Evolutionary conservation across 2,888 invertebrate species (phyloP), one percentile per base, ranked within the genome.

Genomic region (Sericinus montela): DNA sequence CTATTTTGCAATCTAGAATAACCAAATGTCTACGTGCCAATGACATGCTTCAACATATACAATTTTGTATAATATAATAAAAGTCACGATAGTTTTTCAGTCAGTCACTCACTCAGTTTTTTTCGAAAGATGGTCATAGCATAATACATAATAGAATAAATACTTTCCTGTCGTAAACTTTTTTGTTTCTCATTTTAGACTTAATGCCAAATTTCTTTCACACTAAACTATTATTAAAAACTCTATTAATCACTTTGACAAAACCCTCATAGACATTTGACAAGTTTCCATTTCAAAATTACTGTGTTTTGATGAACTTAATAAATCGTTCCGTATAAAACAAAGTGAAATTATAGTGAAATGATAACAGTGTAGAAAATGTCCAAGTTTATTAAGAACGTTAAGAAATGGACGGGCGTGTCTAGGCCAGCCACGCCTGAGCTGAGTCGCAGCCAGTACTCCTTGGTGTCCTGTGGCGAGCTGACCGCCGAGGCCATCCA

Each of bases 401-500:
- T 84, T 9, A 83, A 78, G 48, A 55, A 62, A 1, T 78, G 81
- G 83, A 59, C 64, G 49, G 74, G 75, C 60, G 60, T 62, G 9
- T 61, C 72, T 54, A 81, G 80, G 59, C 55, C 58, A 1, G 68
- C 74, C 9, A 73, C 75, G 5, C 72, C 78, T 0, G 91, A 91
- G 48, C 58, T 90, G 32, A 85, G 83, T 30, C 72, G 88, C 53
- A 80, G 87, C 30, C 81, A 85, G 59, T 89, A 87, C 45, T 85
- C 84, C 3, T 54, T 88, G 70, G 85, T 89, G 11, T 84, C 90
- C 3, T 84, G 78, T 14, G 83, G 77, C 48, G 91, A 91, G 55
- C 75, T 92, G 52, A 91, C 91, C 0, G 89, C 91, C 11, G 91
- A 90, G 0, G 90, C 91, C 0, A 71, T 93, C 7, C 91, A 92